These are phyloP conservation scores for Falco peregrinus DNA, from an alignment of 2,797 vertebrate genomes.

Conservation along the genomic window DNA sequence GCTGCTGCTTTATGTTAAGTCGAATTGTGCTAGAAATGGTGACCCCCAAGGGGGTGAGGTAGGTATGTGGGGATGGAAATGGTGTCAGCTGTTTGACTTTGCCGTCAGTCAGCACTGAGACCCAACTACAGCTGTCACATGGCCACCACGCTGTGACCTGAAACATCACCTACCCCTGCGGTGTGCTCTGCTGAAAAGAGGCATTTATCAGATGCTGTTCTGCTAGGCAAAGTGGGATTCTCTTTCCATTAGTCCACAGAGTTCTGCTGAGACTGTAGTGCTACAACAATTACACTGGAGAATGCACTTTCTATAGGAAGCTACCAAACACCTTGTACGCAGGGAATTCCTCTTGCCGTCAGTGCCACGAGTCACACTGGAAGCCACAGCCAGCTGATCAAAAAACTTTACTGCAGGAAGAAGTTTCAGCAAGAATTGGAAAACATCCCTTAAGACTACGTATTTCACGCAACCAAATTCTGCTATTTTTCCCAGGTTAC, in stretches of 20 bases:
- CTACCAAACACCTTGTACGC: accelerated
- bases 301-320: not conserved
- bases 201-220: not conserved
- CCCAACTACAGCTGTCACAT: not conserved
- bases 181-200: not conserved
- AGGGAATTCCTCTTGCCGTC: not conserved
- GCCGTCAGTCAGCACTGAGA: not conserved
- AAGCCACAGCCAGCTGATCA: not conserved
- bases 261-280: not conserved
- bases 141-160: not conserved
- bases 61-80: not conserved
- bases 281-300: not conserved
- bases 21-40: not conserved
- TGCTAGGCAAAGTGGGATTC: not conserved
- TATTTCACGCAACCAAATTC: not conserved
- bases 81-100: not conserved
- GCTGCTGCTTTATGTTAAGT: not conserved
- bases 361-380: accelerated
- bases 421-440: not conserved
- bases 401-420: not conserved
- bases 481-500: not conserved
- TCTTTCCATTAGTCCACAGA: not conserved
- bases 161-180: not conserved
- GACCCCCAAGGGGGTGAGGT: not conserved
- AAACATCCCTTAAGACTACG: not conserved